These are phyloP conservation scores for Scaptomyza tumidula DNA, from an alignment of 2,888 invertebrate genomes.

Conservation along the genomic window DNA sequence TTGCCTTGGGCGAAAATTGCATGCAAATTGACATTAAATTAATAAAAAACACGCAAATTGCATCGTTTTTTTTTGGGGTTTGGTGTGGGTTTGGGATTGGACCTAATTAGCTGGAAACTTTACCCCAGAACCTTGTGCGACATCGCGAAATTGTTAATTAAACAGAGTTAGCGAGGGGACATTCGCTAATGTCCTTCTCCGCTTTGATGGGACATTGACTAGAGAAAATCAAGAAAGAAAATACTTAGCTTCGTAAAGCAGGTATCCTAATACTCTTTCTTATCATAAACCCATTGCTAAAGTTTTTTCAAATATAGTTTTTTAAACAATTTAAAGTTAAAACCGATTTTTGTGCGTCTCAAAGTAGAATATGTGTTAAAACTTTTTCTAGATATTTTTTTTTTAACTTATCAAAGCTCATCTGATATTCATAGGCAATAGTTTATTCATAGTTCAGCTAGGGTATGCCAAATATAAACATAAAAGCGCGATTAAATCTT, in stretches of 20 bases:
- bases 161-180: conserved; percentile 29
- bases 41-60: conserved; percentile 73
- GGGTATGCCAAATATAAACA: conserved; percentile 4
- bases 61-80: conserved; percentile 32
- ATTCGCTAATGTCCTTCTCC: conserved; percentile 32
- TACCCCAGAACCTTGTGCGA: conserved; percentile 46
- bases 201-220: conserved; percentile 46
- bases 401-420: neutral
- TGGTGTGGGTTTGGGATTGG: neutral
- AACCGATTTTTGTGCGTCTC: too few relatives aligned
- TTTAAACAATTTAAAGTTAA: neutral
- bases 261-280: neutral
- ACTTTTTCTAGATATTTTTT: neutral
- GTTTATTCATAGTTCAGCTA: neutral
- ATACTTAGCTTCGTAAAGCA: neutral
- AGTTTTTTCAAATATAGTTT: neutral
- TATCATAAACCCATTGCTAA: neutral
- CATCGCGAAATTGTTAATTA: conserved; percentile 68
- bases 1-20: conserved; percentile 72
- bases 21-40: conserved; percentile 78
- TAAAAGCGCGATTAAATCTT: conserved; percentile 51
- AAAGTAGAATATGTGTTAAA: neutral
- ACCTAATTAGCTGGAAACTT: conserved; percentile 70
- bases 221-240: conserved; percentile 13
- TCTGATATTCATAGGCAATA: neutral